phyloP scores from a whole-genome alignment of 2,888 invertebrate genomes.

The Hydraecia micacea region DNA sequence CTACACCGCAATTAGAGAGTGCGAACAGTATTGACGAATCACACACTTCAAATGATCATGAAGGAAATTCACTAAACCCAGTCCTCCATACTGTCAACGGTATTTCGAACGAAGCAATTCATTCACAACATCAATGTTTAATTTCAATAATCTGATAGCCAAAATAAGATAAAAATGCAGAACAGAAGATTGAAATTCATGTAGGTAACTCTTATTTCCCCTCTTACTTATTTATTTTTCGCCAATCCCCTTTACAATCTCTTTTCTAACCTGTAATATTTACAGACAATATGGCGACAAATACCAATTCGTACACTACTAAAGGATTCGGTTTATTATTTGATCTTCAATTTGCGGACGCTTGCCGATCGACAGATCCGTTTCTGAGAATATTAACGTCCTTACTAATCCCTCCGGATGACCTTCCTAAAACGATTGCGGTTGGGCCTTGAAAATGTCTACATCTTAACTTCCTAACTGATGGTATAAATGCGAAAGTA shows the following conservation, averaged over 20 bases:
- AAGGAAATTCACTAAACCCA: not conserved
- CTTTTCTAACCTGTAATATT: slow-evolving; percentile 18
- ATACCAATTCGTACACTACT: not conserved
- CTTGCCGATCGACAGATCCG: slow-evolving; percentile 2
- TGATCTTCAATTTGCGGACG: not conserved
- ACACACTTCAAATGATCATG: too few species aligned
- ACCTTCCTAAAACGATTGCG: slow-evolving; percentile 8
- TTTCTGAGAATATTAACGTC: slow-evolving; percentile 25
- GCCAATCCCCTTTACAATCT: not conserved
- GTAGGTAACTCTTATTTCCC: not conserved
- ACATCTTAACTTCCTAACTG: not conserved
- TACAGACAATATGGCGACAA: slow-evolving; percentile 1
- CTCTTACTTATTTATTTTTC: too few species aligned
- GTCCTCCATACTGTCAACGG: not conserved
- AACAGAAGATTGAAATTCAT: not conserved
- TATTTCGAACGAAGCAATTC: not conserved
- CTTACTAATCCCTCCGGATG: slow-evolving; percentile 13
- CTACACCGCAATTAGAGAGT: too few species aligned
- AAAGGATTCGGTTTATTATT: slow-evolving; percentile 29
- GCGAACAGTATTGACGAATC: too few species aligned
- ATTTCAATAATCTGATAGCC: not conserved
- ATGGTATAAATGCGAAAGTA: not conserved
- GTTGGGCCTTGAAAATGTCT: slow-evolving; percentile 33
- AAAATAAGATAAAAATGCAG: not conserved
- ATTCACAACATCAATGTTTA: not conserved